These are phyloP conservation scores for Laspeyria flexula DNA, from an alignment of 2,888 invertebrate genomes.

Conservation along the genomic window DNA sequence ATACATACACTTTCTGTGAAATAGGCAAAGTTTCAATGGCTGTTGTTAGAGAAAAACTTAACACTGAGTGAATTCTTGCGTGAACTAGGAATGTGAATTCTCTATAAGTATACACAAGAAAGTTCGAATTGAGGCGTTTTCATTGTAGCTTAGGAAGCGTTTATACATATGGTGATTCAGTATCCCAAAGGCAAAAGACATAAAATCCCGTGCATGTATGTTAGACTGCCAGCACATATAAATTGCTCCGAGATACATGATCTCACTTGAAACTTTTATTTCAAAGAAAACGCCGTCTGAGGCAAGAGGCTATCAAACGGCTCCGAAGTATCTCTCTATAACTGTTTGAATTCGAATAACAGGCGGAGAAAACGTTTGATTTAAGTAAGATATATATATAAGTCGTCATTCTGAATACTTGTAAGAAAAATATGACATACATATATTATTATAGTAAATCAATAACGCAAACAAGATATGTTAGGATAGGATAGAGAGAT, in stretches of 20 bases:
- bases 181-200: conserved; percentile 46
- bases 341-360: conserved; percentile 39
- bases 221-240: conserved; percentile 32
- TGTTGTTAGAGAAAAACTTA: conserved; percentile 66
- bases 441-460: not conserved
- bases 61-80: conserved; percentile 65
- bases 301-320: conserved; percentile 49
- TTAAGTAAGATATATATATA: not conserved
- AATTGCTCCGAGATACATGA: conserved; percentile 54
- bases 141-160: conserved; percentile 13
- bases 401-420: not conserved
- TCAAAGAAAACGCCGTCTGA: conserved; percentile 52
- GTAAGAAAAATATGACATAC: not conserved
- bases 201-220: conserved; percentile 37
- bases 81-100: conserved; percentile 62
- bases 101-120: conserved; percentile 57
- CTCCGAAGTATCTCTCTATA: conserved; percentile 48
- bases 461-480: not conserved
- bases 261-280: conserved; percentile 68
- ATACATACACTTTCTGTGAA: conserved; percentile 43
- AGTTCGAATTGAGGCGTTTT: conserved; percentile 48
- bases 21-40: conserved; percentile 63
- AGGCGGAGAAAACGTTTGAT: conserved; percentile 4
- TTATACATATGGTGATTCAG: conserved; percentile 29
- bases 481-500: too few species aligned